Percentiles rank a stretch among this genome's conserved stretches.
Conservation (phyloP, 2,888 invertebrate species). For the Orgyia antiqua region DNA sequence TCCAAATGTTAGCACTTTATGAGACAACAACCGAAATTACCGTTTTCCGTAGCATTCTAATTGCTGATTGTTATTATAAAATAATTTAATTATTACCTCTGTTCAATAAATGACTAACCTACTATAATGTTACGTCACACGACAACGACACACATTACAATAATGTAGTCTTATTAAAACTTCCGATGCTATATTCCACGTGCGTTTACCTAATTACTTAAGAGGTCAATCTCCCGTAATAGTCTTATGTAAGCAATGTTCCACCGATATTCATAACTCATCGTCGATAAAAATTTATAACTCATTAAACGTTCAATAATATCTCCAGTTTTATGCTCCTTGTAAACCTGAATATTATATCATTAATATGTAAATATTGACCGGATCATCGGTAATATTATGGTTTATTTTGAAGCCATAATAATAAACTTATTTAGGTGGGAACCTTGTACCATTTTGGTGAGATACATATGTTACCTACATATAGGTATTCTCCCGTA, state of each 20-base stretch:
- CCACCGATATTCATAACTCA: slow-evolving; percentile 25
- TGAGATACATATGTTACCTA: slow-evolving; percentile 24
- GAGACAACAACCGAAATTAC: no score
- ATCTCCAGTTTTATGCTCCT: slow-evolving; percentile 20
- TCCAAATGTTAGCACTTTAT: no score
- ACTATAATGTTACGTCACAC: no score
- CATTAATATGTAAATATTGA: slow-evolving; percentile 36
- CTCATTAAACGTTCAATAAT: slow-evolving; percentile 20
- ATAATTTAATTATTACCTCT: no score
- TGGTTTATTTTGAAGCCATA: slow-evolving; percentile 43
- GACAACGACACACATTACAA: no score
- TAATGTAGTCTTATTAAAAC: no score
- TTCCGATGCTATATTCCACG: no score
- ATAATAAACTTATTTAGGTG: slow-evolving; percentile 41
- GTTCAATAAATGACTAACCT: no score
- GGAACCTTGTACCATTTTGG: slow-evolving; percentile 45
- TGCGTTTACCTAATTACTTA: no score
- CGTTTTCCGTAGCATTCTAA: no score
- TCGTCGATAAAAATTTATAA: slow-evolving; percentile 18
- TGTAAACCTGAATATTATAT: slow-evolving; percentile 49
- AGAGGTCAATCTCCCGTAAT: no score
- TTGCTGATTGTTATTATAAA: no score
- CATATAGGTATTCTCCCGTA: slow-evolving; percentile 9
- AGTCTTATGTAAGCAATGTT: slow-evolving; percentile 20
- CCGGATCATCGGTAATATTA: slow-evolving; percentile 40